These are phyloP conservation scores for Chiloscyllium plagiosum DNA, from an alignment of 2,113 vertebrate genomes.

Conservation along the genomic window DNA sequence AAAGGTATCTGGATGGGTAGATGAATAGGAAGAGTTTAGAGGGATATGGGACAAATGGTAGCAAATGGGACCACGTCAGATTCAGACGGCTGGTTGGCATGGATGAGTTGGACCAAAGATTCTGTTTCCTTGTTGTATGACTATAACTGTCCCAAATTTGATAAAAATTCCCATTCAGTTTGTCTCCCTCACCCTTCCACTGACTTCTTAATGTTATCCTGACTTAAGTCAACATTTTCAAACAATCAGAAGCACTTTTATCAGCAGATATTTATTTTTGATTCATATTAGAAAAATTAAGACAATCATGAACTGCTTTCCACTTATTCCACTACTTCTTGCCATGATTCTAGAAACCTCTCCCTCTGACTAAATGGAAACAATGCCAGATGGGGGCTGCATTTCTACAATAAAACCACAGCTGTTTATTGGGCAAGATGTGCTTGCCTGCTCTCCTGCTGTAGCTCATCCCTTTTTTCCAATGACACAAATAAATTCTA, in stretches of 20 bases:
- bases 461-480: not conserved
- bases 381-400: not conserved
- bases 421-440: not conserved
- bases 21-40: too few relatives aligned
- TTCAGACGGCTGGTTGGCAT: too few relatives aligned
- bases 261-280: not conserved
- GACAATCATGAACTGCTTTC: not conserved
- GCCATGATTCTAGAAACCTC: not conserved
- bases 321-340: not conserved
- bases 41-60: too few relatives aligned
- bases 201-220: not conserved
- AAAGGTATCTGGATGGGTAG: too few relatives aligned
- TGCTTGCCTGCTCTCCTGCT: not conserved
- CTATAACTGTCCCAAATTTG: not conserved
- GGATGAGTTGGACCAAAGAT: too few relatives aligned
- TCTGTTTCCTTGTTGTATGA: not conserved
- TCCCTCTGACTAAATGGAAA: not conserved
- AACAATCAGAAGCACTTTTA: not conserved
- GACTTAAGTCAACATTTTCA: not conserved
- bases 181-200: not conserved
- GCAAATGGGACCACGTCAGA: too few relatives aligned
- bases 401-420: not conserved
- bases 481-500: not conserved
- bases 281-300: not conserved
- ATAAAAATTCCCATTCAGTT: not conserved